Percentiles rank a stretch among this genome's conserved stretches.
Evolutionary conservation across 1,140 invertebrate genomes (phyloP).

Genomic region (Acromyrmex charruanus): DNA sequence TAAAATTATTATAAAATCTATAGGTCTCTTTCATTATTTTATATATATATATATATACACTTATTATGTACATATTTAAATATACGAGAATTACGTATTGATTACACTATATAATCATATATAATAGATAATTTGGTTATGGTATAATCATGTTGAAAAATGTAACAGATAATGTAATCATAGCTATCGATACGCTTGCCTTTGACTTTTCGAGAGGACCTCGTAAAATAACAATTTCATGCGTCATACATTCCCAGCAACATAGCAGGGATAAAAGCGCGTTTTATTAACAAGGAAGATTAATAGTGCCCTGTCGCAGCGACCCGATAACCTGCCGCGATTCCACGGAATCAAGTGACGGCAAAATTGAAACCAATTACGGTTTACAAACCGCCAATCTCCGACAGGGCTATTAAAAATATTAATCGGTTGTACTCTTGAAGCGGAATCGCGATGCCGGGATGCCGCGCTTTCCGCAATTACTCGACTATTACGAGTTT

Average conservation of each 20-base stretch:
- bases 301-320: constrained; percentile 54
- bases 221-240: constrained; percentile 58
- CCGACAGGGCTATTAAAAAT: constrained; percentile 63
- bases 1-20: neutral
- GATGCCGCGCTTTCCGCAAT: constrained; percentile 57
- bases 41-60: too few relatives aligned
- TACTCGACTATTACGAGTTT: constrained; percentile 52
- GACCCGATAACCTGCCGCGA: constrained; percentile 56
- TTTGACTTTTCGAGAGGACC: constrained; percentile 36
- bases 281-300: constrained; percentile 64
- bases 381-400: constrained; percentile 64
- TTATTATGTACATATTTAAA: neutral
- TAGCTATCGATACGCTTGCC: neutral
- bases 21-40: too few relatives aligned
- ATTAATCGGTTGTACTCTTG: constrained; percentile 61
- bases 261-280: constrained; percentile 54
- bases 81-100: neutral
- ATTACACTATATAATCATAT: too few relatives aligned
- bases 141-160: neutral
- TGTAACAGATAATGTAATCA: constrained; percentile 36
- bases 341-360: constrained; percentile 58
- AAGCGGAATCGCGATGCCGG: constrained; percentile 47
- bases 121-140: neutral
- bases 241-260: constrained; percentile 20
- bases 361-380: constrained; percentile 64